Evolutionary conservation across 2,888 invertebrate species (phyloP).

Genomic region (Parnassius smintheus): DNA sequence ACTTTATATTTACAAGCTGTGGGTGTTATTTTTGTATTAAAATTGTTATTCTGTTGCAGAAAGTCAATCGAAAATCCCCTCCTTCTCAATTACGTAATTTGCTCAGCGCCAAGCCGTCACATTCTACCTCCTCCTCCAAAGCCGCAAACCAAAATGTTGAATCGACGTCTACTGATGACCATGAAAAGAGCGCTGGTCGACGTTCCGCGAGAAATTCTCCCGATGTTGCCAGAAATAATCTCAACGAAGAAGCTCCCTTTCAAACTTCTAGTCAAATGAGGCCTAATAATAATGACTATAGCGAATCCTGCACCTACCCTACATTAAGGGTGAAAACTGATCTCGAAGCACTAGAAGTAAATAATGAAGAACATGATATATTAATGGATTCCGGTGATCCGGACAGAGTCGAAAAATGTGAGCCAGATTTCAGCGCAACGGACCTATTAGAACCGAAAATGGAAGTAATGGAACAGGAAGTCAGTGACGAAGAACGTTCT

Average conservation of each 20-base stretch:
- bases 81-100: constrained; percentile 80
- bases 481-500: constrained; percentile 84
- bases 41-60: constrained; percentile 54
- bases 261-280: constrained; percentile 81
- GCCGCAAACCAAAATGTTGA: constrained; percentile 80
- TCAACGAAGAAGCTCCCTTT: constrained; percentile 78
- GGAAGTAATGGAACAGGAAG: constrained; percentile 86
- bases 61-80: constrained; percentile 76
- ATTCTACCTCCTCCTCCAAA: constrained; percentile 79
- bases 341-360: constrained; percentile 77
- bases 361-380: constrained; percentile 73
- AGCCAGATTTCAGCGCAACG: constrained; percentile 68
- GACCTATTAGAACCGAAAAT: constrained; percentile 84
- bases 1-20: no score
- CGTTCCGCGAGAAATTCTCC: constrained; percentile 77
- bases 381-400: constrained; percentile 73
- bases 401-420: constrained; percentile 63
- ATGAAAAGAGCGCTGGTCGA: constrained; percentile 69
- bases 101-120: constrained; percentile 79
- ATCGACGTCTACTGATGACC: constrained; percentile 70
- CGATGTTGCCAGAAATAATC: constrained; percentile 80
- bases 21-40: neutral
- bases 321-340: constrained; percentile 78
- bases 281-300: constrained; percentile 80
- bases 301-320: constrained; percentile 74